Conservation (phyloP, 2,888 invertebrate species). For the Cephonodes hylas region DNA sequence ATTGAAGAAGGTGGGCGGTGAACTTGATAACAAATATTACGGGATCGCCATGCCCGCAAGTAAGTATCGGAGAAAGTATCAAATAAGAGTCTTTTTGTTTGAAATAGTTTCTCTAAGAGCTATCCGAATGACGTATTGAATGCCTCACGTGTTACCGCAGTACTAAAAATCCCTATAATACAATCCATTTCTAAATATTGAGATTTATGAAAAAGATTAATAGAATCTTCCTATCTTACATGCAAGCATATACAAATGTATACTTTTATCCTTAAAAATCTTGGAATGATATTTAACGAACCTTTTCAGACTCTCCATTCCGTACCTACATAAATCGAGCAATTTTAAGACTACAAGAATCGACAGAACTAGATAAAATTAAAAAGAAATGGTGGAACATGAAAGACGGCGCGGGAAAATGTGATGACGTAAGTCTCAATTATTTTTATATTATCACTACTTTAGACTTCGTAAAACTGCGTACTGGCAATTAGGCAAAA, state of each 20-base stretch:
- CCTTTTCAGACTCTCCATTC: constrained; percentile 75
- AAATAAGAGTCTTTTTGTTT: no score
- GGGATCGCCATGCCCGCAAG: constrained; percentile 93
- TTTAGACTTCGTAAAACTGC: no score
- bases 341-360: constrained; percentile 93
- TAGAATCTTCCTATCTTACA: not conserved
- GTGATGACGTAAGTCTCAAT: constrained; percentile 60
- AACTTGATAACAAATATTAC: constrained; percentile 91
- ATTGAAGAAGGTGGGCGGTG: constrained; percentile 88
- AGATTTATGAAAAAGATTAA: not conserved
- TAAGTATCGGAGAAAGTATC: constrained; percentile 63
- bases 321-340: constrained; percentile 90
- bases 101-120: no score
- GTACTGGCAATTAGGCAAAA: no score
- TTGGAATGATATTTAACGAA: no score
- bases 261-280: no score
- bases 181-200: no score
- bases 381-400: constrained; percentile 96
- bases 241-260: not conserved
- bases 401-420: constrained; percentile 82
- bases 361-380: constrained; percentile 86
- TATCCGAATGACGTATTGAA: no score
- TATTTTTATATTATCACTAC: not conserved
- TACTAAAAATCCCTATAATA: no score
- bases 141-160: no score